Evolutionary conservation across 1,140 invertebrate genomes (phyloP).

Genomic region (Ceratitis capitata): DNA sequence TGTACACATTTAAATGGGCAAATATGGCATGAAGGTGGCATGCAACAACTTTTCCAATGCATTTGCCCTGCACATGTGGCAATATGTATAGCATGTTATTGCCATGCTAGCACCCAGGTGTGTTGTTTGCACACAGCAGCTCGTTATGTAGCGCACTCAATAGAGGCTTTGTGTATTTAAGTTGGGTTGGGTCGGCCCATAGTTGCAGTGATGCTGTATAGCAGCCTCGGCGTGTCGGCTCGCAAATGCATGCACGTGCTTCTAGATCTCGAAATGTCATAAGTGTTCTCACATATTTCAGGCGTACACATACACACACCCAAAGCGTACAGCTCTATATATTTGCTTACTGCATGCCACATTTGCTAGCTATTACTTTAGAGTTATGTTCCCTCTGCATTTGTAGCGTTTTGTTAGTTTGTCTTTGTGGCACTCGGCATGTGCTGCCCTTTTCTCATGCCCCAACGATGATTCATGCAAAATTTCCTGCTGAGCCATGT

Average conservation of each 20-base stretch:
- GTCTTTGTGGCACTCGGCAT: background rate
- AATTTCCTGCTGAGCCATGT: background rate
- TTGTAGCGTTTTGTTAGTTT: background rate
- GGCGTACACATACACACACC: background rate
- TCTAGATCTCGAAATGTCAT: background rate
- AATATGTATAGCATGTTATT: background rate
- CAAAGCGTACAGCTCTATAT: background rate
- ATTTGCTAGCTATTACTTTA: constrained; percentile 26
- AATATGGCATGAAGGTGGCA: background rate
- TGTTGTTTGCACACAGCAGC: no score
- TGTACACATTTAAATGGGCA: background rate
- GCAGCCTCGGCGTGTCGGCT: no score
- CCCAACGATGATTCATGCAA: background rate
- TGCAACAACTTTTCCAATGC: background rate
- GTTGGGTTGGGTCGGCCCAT: no score
- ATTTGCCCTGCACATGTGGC: background rate
- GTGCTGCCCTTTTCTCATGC: background rate
- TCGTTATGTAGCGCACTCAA: no score
- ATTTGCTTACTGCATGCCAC: background rate
- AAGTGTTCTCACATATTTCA: background rate
- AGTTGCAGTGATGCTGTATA: no score
- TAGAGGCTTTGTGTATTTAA: no score
- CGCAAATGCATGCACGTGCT: constrained; percentile 3
- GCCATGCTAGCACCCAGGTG: no score
- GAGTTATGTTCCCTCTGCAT: background rate